Evolutionary conservation across 1,140 invertebrate genomes (phyloP).

Genomic region (Lepidostoma basale): DNA sequence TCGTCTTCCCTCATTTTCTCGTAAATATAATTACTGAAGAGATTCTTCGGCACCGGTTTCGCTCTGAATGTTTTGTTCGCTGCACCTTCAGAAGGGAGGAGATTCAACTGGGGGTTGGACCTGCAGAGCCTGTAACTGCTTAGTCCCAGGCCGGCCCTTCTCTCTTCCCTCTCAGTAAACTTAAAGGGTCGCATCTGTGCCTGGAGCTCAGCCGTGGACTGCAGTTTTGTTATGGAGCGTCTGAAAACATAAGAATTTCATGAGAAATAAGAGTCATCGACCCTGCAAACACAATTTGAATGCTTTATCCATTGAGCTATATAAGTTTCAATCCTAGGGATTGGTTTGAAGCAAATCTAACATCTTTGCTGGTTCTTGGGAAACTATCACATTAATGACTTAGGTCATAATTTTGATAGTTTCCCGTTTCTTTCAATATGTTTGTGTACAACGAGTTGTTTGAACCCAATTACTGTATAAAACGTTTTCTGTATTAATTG

Average conservation of each 20-base stretch:
- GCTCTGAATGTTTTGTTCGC: conserved; percentile 64
- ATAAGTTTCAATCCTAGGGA: too few relatives aligned
- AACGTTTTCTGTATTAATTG: too few relatives aligned
- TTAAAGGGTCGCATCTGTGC: conserved; percentile 70
- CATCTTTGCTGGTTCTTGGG: too few relatives aligned
- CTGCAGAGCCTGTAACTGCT: conserved; percentile 54
- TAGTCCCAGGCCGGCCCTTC: conserved; percentile 45
- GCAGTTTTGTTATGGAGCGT: conserved; percentile 61
- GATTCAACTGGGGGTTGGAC: conserved; percentile 62
- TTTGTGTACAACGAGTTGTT: too few relatives aligned
- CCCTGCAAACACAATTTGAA: background rate
- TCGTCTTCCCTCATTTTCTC: conserved; percentile 73
- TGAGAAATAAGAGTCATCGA: background rate
- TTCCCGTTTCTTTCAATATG: too few relatives aligned
- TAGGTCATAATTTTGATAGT: too few relatives aligned
- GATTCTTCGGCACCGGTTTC: conserved; percentile 70
- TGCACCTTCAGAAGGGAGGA: conserved; percentile 50
- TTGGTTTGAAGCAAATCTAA: too few relatives aligned
- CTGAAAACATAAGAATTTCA: conserved; percentile 54
- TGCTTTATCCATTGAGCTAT: too few relatives aligned
- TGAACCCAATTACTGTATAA: too few relatives aligned
- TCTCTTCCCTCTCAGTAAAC: conserved; percentile 65
- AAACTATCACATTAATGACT: too few relatives aligned
- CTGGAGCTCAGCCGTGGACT: conserved; percentile 62
- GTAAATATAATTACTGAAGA: conserved; percentile 73